Percentiles rank a stretch among this genome's conserved stretches.
These are phyloP conservation scores for Macrophya annulata DNA, from an alignment of 2,888 invertebrate species.

Conservation along the genomic window DNA sequence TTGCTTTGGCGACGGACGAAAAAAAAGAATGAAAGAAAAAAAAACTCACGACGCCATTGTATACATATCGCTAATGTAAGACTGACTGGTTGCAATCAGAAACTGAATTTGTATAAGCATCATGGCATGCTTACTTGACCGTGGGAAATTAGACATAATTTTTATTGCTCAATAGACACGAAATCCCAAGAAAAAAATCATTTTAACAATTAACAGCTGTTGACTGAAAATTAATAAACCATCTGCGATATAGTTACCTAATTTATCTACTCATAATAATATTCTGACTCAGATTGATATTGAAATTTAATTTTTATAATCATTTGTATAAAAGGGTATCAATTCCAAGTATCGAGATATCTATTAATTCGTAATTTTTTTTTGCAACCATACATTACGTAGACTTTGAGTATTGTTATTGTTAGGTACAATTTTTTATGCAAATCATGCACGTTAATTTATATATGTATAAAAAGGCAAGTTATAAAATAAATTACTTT, in stretches of 20 bases:
- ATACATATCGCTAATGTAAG: slow-evolving; percentile 31
- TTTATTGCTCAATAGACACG: background rate
- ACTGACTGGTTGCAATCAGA: slow-evolving; percentile 36
- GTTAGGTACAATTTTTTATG: slow-evolving; percentile 20
- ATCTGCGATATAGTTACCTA: background rate
- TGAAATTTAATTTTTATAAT: too few species aligned
- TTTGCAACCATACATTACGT: background rate
- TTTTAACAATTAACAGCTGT: background rate
- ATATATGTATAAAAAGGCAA: background rate
- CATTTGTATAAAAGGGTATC: background rate
- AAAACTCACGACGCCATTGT: slow-evolving; percentile 17
- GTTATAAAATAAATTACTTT: background rate
- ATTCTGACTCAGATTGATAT: background rate
- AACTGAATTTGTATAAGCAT: background rate
- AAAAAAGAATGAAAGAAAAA: too few species aligned
- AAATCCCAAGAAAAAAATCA: background rate
- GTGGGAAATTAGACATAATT: background rate
- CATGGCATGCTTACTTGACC: background rate
- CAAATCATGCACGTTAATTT: background rate
- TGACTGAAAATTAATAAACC: background rate
- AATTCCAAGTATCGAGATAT: background rate
- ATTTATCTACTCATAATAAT: too few species aligned
- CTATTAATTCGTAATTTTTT: background rate
- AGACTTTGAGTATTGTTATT: slow-evolving; percentile 10
- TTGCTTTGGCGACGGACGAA: background rate